phyloP scores from a whole-genome alignment of 2,113 vertebrate genomes.

The Tetraodon nigroviridis region DNA sequence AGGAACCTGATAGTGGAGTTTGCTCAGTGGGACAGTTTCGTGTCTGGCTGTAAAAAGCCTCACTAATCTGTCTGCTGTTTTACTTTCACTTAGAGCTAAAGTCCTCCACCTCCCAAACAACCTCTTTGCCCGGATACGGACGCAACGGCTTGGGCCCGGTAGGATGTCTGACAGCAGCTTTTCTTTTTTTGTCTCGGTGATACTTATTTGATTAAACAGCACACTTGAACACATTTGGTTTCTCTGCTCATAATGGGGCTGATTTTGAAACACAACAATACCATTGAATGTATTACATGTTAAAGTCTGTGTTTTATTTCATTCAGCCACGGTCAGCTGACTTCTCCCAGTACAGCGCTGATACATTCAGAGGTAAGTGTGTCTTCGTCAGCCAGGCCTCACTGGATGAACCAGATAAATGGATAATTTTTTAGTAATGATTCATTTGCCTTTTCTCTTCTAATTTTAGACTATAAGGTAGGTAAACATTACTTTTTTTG shows the following conservation, averaged over 20 bases:
- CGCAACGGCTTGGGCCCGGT: conserved; percentile 86
- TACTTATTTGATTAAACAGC: neutral
- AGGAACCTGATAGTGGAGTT: conserved; percentile 1
- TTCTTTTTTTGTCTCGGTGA: neutral
- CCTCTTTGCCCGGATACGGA: conserved; percentile 85
- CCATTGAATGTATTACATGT: too few species aligned
- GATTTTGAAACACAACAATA: neutral
- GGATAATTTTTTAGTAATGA: neutral
- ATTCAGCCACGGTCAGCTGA: conserved; percentile 83
- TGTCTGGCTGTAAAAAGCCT: conserved; percentile 4
- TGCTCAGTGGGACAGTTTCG: conserved; percentile 7
- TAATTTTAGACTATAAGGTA: conserved; percentile 88
- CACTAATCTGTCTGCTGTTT: conserved; percentile 37
- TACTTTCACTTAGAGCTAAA: conserved; percentile 70
- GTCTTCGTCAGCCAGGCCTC: neutral
- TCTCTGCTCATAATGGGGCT: too few species aligned
- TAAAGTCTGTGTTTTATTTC: conserved; percentile 1
- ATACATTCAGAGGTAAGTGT: conserved; percentile 79
- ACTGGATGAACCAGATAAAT: neutral
- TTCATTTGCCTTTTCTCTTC: conserved; percentile 19
- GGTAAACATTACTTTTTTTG: conserved; percentile 25
- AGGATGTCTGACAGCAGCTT: conserved; percentile 16
- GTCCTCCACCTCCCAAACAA: conserved; percentile 76
- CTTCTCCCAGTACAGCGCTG: conserved; percentile 82
- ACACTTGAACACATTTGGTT: neutral